phyloP scores from a whole-genome alignment of 2,113 vertebrate genomes.

The Nanorana parkeri region DNA sequence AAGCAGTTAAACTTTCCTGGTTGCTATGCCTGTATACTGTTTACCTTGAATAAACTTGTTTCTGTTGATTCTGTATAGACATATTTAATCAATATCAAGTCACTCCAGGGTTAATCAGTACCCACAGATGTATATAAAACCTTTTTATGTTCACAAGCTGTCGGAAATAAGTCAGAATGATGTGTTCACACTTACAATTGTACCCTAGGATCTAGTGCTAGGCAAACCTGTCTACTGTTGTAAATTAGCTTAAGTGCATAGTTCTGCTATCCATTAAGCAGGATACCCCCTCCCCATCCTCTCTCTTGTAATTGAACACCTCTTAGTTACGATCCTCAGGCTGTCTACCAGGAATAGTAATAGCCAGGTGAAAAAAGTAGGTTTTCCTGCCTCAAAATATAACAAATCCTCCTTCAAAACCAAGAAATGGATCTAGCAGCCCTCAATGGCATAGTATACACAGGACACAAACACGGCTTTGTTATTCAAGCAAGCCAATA shows the following conservation, averaged over 20 bases:
- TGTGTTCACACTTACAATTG: conserved; percentile 54
- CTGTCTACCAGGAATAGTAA: conserved; percentile 55
- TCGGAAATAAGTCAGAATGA: conserved; percentile 48
- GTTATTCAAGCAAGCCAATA: conserved; percentile 31
- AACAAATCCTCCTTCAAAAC: conserved; percentile 37
- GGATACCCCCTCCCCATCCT: conserved; percentile 21
- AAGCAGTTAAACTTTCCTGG: no score
- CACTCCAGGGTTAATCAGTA: conserved; percentile 19
- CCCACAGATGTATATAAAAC: conserved; percentile 26
- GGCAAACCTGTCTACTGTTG: conserved; percentile 56
- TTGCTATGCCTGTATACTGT: no score
- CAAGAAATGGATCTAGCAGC: conserved; percentile 32
- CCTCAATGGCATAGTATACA: conserved; percentile 31
- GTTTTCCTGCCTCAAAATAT: conserved; percentile 37
- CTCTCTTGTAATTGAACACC: conserved; percentile 56
- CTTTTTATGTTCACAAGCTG: conserved; percentile 47
- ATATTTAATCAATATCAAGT: neutral
- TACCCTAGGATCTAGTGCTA: conserved; percentile 50
- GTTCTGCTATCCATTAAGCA: conserved; percentile 57
- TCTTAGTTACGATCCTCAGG: conserved; percentile 55
- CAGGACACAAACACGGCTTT: conserved; percentile 42
- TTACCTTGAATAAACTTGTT: no score
- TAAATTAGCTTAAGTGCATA: conserved; percentile 59
- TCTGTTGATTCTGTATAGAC: neutral
- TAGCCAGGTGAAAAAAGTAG: conserved; percentile 55